A percentile compares a stretch with the other conserved stretches of the same genome.
Evolutionary conservation across 2,797 vertebrate genomes (phyloP).

Genomic region (Tauraco hartlaubi): DNA sequence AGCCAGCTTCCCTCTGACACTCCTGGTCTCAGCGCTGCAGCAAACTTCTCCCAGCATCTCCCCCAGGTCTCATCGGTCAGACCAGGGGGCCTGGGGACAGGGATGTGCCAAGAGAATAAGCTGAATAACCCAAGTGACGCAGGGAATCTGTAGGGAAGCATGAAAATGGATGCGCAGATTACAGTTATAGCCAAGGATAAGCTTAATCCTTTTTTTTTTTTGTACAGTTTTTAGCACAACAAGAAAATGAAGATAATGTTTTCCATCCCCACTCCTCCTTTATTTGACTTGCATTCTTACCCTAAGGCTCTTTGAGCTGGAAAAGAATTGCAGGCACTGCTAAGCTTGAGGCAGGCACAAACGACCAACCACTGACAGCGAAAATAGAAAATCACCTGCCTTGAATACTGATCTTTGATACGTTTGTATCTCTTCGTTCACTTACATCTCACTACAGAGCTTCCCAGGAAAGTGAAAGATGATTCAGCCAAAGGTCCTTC

Average conservation of each 20-base stretch:
- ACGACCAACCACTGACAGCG: background rate
- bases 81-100: background rate
- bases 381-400: background rate
- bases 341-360: conserved; percentile 19
- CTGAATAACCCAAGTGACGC: background rate
- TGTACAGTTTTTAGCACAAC: background rate
- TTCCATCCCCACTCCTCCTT: background rate
- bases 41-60: background rate
- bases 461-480: background rate
- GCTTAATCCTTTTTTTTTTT: conserved; percentile 12
- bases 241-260: conserved; percentile 1
- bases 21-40: background rate
- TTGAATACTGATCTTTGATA: background rate
- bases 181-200: background rate
- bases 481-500: background rate
- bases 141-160: background rate
- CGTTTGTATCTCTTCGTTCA: background rate
- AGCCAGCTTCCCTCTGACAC: background rate
- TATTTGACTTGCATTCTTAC: background rate
- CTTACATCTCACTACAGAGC: background rate
- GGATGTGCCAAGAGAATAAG: background rate
- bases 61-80: background rate
- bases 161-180: background rate
- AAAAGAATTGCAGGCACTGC: background rate
- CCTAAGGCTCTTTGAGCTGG: background rate